A percentile compares a stretch with the other conserved stretches of the same genome.
phyloP scores from a whole-genome alignment of 37 sponge, comb jelly and placozoan genomes.

The Cliona cf. orientalis region DNA sequence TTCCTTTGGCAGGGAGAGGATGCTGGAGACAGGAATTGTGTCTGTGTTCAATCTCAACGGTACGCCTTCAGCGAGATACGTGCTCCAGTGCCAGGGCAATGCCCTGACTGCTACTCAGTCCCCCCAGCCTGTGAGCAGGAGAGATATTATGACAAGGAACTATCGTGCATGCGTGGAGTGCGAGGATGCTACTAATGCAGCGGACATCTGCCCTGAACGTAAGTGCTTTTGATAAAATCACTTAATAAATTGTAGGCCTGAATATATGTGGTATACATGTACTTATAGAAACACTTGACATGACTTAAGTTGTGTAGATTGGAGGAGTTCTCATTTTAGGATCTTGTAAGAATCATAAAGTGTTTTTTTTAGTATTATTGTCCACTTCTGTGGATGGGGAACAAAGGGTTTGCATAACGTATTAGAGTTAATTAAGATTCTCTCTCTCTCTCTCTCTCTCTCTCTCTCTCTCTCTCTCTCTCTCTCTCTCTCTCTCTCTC shows the following conservation, averaged over 20 bases:
- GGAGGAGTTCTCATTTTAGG: too few relatives aligned
- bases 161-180: constrained; percentile 8
- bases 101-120: background rate
- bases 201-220: constrained; percentile 2
- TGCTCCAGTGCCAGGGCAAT: background rate
- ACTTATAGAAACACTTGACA: background rate
- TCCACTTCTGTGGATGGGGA: background rate
- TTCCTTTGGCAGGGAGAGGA: background rate
- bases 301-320: constrained; percentile 5
- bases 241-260: background rate
- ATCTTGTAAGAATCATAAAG: too few relatives aligned
- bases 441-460: too few relatives aligned
- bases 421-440: background rate
- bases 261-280: background rate
- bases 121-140: background rate
- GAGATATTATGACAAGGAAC: background rate
- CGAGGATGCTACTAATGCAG: background rate
- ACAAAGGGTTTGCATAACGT: background rate
- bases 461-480: too few relatives aligned
- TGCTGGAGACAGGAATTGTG: constrained; percentile 14
- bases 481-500: too few relatives aligned
- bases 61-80: background rate
- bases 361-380: too few relatives aligned
- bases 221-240: background rate
- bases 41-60: background rate